Base-by-base conservation (phyloP, 1,140 invertebrate species). In the Periplaneta americana region DNA sequence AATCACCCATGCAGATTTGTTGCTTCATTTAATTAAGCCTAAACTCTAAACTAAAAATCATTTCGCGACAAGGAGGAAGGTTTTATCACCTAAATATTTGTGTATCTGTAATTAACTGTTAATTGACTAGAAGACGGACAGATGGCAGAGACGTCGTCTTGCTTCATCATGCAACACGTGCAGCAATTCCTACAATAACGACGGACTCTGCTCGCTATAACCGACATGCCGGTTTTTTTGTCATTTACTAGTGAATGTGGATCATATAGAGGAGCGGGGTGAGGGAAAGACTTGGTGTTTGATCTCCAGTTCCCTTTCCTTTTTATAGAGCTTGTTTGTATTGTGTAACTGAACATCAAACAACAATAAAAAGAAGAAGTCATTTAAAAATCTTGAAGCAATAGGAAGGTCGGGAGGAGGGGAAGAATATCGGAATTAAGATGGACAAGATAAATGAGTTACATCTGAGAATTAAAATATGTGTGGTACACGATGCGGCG, bases 401-500 rank as follows among this genome's bases (percentile, higher is more conserved):
- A n/a, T 66, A n/a, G 22, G 48, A 66, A 66, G 48, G 22, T n/a
- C 22, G 28, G 28, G 48, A 28, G 48, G 48, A 66, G n/a, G 28
- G n/a, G 48, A 66, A 66, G 48, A 66, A 66, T 66, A 66, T 66
- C 31, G 31, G 75, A 77, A 77, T 77, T 77, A 77, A 77, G 75
- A 77, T 77, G 31, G 75, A 77, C 75, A 77, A 77, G 75, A 77
- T 77, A 77, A 77, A 77, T 34, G 75, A 77, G 48, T 66, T 66
- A 13, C 22, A 66, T 28, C 22, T 11, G 28, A 66, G 48, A 28
- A 66, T 28, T 48, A 48, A 48, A 48, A 48, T 48, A 13, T 22
- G 39, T 66, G 22, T 66, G 48, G 48, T 66, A n/a, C 48, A 66
- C 48, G 6, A 66, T 48, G 39, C 13, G 22, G 39, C 39, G 22